Evolutionary conservation across 2,888 invertebrate species (phyloP), one percentile per base, ranked within the genome.

Genomic region (Tachystola acroxantha): DNA sequence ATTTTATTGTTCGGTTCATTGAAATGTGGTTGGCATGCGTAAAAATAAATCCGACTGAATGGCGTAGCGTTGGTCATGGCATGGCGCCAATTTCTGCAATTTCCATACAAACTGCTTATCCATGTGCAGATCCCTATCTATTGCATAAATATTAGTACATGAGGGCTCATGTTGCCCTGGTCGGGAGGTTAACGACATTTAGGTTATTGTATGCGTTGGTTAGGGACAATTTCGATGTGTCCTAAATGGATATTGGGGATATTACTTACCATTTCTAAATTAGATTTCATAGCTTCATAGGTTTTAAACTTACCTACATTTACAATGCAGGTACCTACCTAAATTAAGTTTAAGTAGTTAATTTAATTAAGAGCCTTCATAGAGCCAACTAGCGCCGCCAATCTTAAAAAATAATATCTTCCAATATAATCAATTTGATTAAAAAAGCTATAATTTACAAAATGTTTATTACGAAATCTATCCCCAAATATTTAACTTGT

Each of bases 11-110:
- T 53, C 57, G 14, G 52, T 57, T 69, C 69, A 77, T 81, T 77
- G 76, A 73, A 75, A 80, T 76, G 64, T 79, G 64, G 70, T 71
- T 64, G n/a, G n/a, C n/a, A n/a, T 67, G 56, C 69, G 73, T 70
- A 63, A 66, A 70, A 73, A 77, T 76, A 77, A 71, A 68, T 57
- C 58, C 58, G 53, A 62, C 57, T 61, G 66, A 67, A 69, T 66
- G 56, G 54, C 53, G 37, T 46, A 48, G 45, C 43, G 45, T 48
- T 48, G 57, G n/a, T n/a, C n/a, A n/a, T 3, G 81, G 81, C 80
- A 56, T 46, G 46, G 46, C 69, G 82, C 81, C 81, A 82, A 70
- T 68, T 70, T 66, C 64, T 65, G 64, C 52, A 59, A 75, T 67
- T 65, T 64, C 64, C 65, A 71, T 67, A 54, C 48, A 45, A 54